Evolutionary conservation across 2,113 vertebrate species (phyloP).

Genomic region (Tiliqua scincoides): DNA sequence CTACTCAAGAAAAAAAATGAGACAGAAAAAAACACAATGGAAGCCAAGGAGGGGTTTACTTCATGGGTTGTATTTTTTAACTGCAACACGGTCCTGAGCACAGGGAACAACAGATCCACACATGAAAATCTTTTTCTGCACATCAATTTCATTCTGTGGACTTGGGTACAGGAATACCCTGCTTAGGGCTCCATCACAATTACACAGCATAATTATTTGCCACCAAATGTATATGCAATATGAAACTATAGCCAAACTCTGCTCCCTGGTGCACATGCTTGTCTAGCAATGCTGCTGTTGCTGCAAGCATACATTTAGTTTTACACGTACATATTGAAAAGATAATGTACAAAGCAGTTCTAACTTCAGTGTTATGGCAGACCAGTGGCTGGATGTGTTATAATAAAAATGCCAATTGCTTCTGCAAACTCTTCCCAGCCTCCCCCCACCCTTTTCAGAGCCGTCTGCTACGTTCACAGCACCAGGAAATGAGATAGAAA

Average conservation of each 20-base stretch:
- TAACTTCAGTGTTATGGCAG: slow-evolving; percentile 30
- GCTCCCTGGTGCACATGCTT: background rate
- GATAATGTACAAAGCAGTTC: background rate
- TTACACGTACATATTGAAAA: background rate
- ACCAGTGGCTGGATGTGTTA: slow-evolving; percentile 51
- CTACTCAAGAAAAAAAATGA: too few species aligned
- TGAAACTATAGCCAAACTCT: background rate
- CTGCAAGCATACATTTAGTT: background rate
- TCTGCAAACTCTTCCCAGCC: slow-evolving; percentile 22
- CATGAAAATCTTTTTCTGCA: background rate
- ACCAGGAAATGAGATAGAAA: slow-evolving; percentile 66
- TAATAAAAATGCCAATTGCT: slow-evolving; percentile 4
- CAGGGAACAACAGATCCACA: background rate
- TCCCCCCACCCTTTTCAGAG: slow-evolving; percentile 32
- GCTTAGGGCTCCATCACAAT: background rate
- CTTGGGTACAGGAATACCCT: background rate
- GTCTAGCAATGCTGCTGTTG: background rate
- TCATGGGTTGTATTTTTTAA: background rate
- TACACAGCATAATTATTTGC: background rate
- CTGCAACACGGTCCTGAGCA: background rate
- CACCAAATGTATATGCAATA: background rate
- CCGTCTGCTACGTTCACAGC: slow-evolving; percentile 50
- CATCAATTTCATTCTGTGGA: background rate
- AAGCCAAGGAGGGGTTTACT: background rate
- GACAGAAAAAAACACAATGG: too few species aligned